These are phyloP conservation scores for Diachasmimorpha longicaudata DNA, from an alignment of 1,140 invertebrate species.

Conservation along the genomic window DNA sequence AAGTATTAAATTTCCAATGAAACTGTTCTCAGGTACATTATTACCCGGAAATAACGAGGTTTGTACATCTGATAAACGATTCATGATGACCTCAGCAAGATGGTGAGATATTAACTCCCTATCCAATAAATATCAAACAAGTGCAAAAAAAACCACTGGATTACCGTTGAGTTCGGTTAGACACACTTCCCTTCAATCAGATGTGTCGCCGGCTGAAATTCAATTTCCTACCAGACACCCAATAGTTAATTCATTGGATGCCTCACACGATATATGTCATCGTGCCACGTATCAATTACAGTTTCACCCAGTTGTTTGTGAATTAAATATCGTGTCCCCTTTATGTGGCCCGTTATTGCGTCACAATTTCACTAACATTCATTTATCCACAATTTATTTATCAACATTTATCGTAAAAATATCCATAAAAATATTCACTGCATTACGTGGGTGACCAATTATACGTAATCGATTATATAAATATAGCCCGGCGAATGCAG, in stretches of 20 bases:
- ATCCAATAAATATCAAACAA: not conserved
- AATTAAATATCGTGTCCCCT: not conserved
- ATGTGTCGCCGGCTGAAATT: not conserved
- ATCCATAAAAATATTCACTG: not conserved
- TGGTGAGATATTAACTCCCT: not conserved
- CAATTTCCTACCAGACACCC: not conserved
- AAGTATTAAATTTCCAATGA: too few species aligned
- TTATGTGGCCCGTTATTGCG: not conserved
- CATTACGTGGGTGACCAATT: not conserved
- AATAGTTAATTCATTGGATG: not conserved
- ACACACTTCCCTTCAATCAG: not conserved
- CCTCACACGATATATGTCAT: not conserved
- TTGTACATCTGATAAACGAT: too few species aligned
- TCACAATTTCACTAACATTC: not conserved
- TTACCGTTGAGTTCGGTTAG: not conserved
- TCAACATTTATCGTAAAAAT: not conserved
- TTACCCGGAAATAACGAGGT: too few species aligned
- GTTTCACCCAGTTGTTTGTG: slow-evolving; percentile 6
- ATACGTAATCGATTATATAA: not conserved
- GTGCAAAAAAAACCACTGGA: not conserved
- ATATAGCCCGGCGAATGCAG: not conserved
- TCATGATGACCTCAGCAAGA: too few species aligned
- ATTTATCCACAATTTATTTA: not conserved
- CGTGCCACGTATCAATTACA: not conserved
- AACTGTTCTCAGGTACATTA: too few species aligned